Percentiles rank a stretch among this genome's conserved stretches.
phyloP scores from a whole-genome alignment of 2,113 vertebrate species.

The Butastur rufipennis region DNA sequence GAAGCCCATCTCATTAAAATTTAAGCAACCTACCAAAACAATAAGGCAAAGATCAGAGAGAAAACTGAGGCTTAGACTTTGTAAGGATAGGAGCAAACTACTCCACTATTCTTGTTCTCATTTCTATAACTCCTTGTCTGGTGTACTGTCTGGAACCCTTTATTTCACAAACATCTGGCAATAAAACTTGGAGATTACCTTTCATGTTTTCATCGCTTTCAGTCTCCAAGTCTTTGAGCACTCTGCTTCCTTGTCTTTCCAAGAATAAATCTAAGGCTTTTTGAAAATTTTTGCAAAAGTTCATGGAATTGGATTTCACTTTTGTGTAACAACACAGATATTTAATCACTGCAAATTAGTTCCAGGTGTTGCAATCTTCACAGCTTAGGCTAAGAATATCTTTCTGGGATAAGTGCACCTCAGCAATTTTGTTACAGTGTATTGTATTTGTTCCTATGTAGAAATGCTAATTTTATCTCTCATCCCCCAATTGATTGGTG shows the following conservation, averaged over 20 bases:
- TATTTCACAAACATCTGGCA: slow-evolving; percentile 65
- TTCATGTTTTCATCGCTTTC: slow-evolving; percentile 48
- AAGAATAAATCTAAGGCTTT: slow-evolving; percentile 33
- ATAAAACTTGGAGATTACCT: slow-evolving; percentile 61
- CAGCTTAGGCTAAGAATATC: not conserved
- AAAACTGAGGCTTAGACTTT: not conserved
- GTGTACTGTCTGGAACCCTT: slow-evolving; percentile 35
- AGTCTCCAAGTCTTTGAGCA: slow-evolving; percentile 16
- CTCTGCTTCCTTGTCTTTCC: slow-evolving; percentile 30
- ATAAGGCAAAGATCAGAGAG: not conserved
- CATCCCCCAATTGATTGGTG: rapidly evolving
- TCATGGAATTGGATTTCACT: slow-evolving; percentile 25
- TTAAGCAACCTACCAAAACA: not conserved
- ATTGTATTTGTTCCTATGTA: not conserved
- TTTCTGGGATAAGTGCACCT: not conserved
- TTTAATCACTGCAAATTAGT: slow-evolving; percentile 16
- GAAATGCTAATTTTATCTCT: not conserved
- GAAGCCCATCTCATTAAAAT: not conserved
- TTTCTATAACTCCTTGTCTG: slow-evolving; percentile 4
- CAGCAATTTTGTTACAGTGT: not conserved
- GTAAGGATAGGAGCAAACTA: not conserved
- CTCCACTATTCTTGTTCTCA: not conserved
- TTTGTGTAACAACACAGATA: slow-evolving; percentile 1
- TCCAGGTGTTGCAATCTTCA: slow-evolving; percentile 32
- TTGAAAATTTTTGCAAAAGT: slow-evolving; percentile 2